Evolutionary conservation across 2,888 invertebrate species (phyloP), one percentile per base, ranked within the genome.

Genomic region (Chesias legatella): DNA sequence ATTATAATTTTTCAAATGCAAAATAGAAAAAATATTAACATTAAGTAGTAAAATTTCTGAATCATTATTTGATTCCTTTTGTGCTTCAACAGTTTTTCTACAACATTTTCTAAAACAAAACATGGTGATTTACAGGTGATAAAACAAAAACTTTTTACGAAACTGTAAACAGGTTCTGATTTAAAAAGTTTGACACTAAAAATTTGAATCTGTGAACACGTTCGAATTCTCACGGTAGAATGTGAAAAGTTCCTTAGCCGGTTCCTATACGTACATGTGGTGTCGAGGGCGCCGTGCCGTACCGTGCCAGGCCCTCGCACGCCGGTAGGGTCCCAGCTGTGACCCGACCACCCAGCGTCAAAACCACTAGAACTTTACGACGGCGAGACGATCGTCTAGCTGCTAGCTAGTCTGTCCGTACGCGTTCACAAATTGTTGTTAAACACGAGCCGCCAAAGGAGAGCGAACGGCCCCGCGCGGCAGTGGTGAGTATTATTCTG

Each of bases 311-410:
- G 58, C 64, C 69, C 70, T 72, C 67, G 69, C 67, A 61, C 65
- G 58, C 73, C 67, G 70, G 70, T 72, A 77, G 75, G 74, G 75
- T 72, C 72, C 73, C 69, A 80, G 74, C 80, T 80, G 77, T 81
- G 76, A 83, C 83, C 81, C 84, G 63, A 66, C 64, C 73, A 64
- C 66, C 72, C 73, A 76, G 81, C 82, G 79, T 76, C 80, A 78
- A 82, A 81, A 80, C 82, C 77, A 79, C 73, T 79, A 76, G 79
- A 79, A 76, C 56, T 71, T 73, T 68, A 74, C 76, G 63, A 65
- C 55, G 63, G 52, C 58, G 66, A 17, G 13, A 49, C 65, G 63
- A 71, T 71, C 61, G 68, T 64, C 66, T 69, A 41, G 45, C n/a
- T n/a, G n/a, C n/a, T n/a, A 26, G 62, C 63, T 60, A 59, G 58